Evolutionary conservation across 2,797 vertebrate genomes (phyloP), one percentile per base, ranked within the genome.

Genomic region (Cirrhinus molitorella): DNA sequence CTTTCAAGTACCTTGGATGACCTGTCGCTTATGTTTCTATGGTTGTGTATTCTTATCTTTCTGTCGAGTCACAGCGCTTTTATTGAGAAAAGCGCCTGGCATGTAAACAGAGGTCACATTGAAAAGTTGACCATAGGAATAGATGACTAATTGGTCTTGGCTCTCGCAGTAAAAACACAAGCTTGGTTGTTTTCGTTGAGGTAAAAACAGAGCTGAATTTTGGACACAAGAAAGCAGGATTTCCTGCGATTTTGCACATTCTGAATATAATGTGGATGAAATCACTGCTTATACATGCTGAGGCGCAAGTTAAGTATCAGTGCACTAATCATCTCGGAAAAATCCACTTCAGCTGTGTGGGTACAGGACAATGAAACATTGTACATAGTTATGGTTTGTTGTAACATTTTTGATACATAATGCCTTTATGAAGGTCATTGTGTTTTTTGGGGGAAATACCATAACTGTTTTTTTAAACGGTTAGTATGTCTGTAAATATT

Each of bases 231-330:
- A 67, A 80, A 75, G 61, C 70, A 59, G 86, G 89, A 89, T 87
- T 67, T 90, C 79, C 87, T 85, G 83, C 82, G 31, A 88, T 88
- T 88, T 49, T 31, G 4, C 59, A 61, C 67, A 71, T 90, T 85
- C 68, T 88, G 81, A 71, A 17, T 37, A 49, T 51, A 49, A 61
- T 37, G 74, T 16, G 13, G 21, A 71, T 77, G 82, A 78, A 63
- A 49, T 71, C 43, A 53, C 31, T 72, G 43, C 66, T 19, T 31
- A 4, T 45, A 21, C 55, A 53, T 19, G 67, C 63, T 70, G 23
- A 76, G n/a, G 37, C 13, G 6, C 1, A 43, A 40, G 40, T 57
- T 31, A 49, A 72, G 43, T 34, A 25, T 76, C 16, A 75, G n/a
- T 55, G 6, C 49, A 55, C 11, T 68, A 37, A 43, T 43, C 17